These are phyloP conservation scores for Varecia variegata DNA, from an alignment of 2,797 vertebrate species.

Conservation along the genomic window DNA sequence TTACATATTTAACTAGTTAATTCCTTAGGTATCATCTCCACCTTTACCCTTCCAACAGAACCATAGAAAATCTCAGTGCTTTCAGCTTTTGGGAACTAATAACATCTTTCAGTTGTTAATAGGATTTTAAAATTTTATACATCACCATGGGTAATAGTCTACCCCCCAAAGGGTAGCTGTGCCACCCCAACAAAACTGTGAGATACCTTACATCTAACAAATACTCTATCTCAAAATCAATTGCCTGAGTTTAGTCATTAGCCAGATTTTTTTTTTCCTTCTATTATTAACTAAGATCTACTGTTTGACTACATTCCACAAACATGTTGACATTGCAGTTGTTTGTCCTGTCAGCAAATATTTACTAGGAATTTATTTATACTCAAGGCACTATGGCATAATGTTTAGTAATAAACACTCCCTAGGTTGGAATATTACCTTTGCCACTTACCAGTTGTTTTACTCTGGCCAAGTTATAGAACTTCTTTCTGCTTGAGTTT, in stretches of 20 bases:
- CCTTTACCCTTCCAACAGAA: not conserved
- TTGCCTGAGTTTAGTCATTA: not conserved
- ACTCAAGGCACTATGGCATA: not conserved
- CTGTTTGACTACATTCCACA: not conserved
- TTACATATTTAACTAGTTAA: not conserved
- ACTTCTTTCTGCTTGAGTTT: not conserved
- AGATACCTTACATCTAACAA: not conserved
- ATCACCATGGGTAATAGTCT: not conserved
- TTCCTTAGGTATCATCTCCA: not conserved
- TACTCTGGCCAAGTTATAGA: not conserved
- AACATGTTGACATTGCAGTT: not conserved
- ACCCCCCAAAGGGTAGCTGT: not conserved
- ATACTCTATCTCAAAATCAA: not conserved
- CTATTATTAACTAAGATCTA: not conserved
- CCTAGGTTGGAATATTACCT: not conserved
- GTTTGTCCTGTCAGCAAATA: not conserved
- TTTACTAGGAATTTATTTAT: not conserved
- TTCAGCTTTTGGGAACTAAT: not conserved
- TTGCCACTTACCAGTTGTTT: not conserved
- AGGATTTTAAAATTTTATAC: not conserved
- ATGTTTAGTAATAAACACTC: not conserved
- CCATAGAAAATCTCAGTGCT: not conserved
- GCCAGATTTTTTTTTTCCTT: not conserved
- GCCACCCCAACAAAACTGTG: not conserved
- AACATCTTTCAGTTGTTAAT: not conserved